Evolutionary conservation across 2,113 vertebrate species (phyloP).

Genomic region (Ptyas mucosa): DNA sequence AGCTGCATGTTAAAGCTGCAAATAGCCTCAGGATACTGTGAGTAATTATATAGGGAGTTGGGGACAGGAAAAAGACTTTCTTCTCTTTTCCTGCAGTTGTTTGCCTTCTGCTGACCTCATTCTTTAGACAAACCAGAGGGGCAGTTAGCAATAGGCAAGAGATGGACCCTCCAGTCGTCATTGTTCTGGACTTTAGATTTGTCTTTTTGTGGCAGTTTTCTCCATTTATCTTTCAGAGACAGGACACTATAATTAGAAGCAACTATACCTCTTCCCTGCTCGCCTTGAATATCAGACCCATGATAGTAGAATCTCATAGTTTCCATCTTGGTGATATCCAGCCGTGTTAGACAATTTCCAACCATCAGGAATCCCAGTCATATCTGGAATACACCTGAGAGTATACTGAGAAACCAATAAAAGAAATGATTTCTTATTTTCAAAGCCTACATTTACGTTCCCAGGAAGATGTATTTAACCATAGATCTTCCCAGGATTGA

Average conservation of each 20-base stretch:
- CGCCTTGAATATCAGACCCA: slow-evolving; percentile 47
- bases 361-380: background rate
- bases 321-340: background rate
- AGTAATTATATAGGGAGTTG: slow-evolving; percentile 62
- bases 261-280: slow-evolving; percentile 17
- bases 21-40: slow-evolving; percentile 51
- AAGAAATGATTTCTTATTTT: slow-evolving; percentile 6
- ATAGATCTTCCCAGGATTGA: background rate
- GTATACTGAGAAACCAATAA: background rate
- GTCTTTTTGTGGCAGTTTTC: slow-evolving; percentile 46
- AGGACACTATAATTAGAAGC: slow-evolving; percentile 54
- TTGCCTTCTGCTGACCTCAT: slow-evolving; percentile 39
- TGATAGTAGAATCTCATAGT: slow-evolving; percentile 10
- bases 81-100: slow-evolving; percentile 31
- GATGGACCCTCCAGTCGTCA: slow-evolving; percentile 20
- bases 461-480: background rate
- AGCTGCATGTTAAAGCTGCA: slow-evolving; percentile 57
- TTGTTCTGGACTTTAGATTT: slow-evolving; percentile 45
- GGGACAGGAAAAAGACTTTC: slow-evolving; percentile 37
- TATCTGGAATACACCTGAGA: background rate
- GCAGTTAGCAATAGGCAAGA: slow-evolving; percentile 35
- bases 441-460: background rate
- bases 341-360: background rate
- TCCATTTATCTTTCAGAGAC: slow-evolving; percentile 23
- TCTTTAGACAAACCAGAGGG: slow-evolving; percentile 22